phyloP scores from a whole-genome alignment of 2,888 invertebrate species.

The Cheilosia urbana region DNA sequence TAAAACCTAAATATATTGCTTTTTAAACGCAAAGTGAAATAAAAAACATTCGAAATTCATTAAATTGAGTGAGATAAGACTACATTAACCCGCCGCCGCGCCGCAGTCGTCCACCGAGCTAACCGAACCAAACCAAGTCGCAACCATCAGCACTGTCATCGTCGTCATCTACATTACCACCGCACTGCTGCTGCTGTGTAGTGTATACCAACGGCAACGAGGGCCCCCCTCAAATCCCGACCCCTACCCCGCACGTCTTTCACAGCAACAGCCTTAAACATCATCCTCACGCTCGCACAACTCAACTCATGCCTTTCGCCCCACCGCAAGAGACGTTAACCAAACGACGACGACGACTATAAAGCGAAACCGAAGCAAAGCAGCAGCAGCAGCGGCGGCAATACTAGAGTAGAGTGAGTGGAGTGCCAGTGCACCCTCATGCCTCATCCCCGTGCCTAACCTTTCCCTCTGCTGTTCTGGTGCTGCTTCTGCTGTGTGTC shows the following conservation, averaged over 20 bases:
- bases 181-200: constrained; percentile 50
- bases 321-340: constrained; percentile 69
- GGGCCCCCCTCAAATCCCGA: background rate
- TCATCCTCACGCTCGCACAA: constrained; percentile 23
- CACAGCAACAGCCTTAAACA: background rate
- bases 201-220: constrained; percentile 60
- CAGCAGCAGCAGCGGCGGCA: constrained; percentile 41
- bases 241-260: background rate
- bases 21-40: constrained; percentile 71
- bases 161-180: constrained; percentile 74
- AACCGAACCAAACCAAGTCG: constrained; percentile 31
- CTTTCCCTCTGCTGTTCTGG: constrained; percentile 3
- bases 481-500: constrained; percentile 1
- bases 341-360: constrained; percentile 57
- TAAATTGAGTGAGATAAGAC: constrained; percentile 75
- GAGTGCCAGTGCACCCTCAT: background rate
- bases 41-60: constrained; percentile 72
- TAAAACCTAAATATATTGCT: constrained; percentile 70
- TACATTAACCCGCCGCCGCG: constrained; percentile 66
- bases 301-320: constrained; percentile 19
- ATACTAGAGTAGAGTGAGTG: constrained; percentile 38
- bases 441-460: constrained; percentile 21
- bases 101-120: constrained; percentile 26
- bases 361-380: constrained; percentile 71
- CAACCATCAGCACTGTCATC: constrained; percentile 73